phyloP scores from a whole-genome alignment of 1,140 invertebrate genomes.

The Pemphigus obesinymphae region DNA sequence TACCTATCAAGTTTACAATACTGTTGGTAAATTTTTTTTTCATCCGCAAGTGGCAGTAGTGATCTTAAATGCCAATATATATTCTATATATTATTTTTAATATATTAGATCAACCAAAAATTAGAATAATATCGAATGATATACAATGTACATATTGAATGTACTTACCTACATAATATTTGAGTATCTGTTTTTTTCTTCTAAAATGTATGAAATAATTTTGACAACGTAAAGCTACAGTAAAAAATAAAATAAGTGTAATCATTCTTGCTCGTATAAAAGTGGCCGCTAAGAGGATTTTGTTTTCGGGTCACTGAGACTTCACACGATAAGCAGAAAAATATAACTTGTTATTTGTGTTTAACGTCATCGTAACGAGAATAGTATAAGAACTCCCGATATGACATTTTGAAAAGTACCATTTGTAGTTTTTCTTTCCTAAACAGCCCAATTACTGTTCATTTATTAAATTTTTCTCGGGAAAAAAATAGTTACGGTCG shows the following conservation, averaged over 20 bases:
- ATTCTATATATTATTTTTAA: too few species aligned
- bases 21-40: too few species aligned
- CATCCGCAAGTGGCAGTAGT: too few species aligned
- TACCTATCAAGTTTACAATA: too few species aligned
- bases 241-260: not conserved
- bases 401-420: not conserved
- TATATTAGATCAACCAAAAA: too few species aligned
- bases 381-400: not conserved
- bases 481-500: not conserved
- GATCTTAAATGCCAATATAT: too few species aligned
- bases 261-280: not conserved
- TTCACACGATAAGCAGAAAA: not conserved
- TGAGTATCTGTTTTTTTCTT: too few species aligned
- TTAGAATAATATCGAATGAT: too few species aligned
- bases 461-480: not conserved
- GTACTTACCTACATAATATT: too few species aligned
- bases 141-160: too few species aligned
- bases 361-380: not conserved
- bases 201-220: too few species aligned
- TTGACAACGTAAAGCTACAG: too few species aligned
- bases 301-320: not conserved
- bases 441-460: not conserved
- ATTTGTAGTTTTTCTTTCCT: not conserved
- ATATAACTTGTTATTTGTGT: not conserved
- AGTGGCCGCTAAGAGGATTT: not conserved